Evolutionary conservation across 2,797 vertebrate species (phyloP).

Genomic region (Masticophis lateralis): DNA sequence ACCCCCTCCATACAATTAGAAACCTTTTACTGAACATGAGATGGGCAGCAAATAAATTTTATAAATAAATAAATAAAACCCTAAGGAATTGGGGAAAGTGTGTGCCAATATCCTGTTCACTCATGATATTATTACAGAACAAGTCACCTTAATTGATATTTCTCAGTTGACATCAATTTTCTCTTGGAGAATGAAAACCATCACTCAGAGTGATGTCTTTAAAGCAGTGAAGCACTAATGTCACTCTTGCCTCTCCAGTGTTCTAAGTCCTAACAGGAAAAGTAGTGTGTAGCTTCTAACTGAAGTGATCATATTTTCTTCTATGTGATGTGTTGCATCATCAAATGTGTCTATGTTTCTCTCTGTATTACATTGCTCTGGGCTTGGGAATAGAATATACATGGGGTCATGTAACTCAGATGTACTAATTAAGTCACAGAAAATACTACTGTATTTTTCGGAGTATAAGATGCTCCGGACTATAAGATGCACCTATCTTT

Average conservation of each 20-base stretch:
- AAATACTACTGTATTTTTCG: not conserved
- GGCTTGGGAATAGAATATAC: not conserved
- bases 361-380: not conserved
- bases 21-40: not conserved
- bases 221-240: not conserved
- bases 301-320: not conserved
- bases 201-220: not conserved
- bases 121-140: not conserved
- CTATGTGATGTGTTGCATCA: not conserved
- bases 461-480: no score
- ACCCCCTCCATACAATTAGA: not conserved
- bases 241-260: not conserved
- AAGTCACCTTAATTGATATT: not conserved
- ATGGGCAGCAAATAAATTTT: not conserved
- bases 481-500: no score
- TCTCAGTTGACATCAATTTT: not conserved
- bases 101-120: not conserved
- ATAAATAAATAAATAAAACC: not conserved
- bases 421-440: slow-evolving; percentile 9
- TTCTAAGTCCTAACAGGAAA: not conserved
- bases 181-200: not conserved
- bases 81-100: not conserved
- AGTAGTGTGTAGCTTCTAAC: not conserved
- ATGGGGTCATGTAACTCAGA: not conserved
- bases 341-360: not conserved